A percentile compares a stretch with the other conserved stretches of the same genome.
Evolutionary conservation across 2,797 vertebrate species (phyloP).

Genomic region (Peromyscus melanophrys): DNA sequence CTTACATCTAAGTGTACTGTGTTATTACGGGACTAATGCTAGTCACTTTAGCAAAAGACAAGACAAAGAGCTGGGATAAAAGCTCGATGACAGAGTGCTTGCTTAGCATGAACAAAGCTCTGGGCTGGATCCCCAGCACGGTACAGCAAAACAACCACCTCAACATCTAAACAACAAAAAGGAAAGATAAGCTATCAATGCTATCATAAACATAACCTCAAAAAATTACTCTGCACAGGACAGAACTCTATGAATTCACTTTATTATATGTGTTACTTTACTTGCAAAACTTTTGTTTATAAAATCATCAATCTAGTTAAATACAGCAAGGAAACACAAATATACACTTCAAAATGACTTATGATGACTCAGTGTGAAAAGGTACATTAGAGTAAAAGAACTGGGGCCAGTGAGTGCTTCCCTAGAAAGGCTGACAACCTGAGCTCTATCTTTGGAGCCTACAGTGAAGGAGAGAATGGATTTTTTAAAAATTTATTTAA

Average conservation of each 20-base stretch:
- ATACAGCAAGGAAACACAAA: conserved; percentile 17
- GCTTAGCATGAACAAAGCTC: background rate
- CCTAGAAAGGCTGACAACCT: background rate
- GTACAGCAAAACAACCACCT: background rate
- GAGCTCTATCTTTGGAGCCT: background rate
- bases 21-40: conserved; percentile 27
- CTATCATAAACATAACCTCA: background rate
- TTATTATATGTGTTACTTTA: background rate
- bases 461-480: background rate
- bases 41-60: conserved; percentile 31
- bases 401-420: background rate
- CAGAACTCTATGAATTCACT: background rate
- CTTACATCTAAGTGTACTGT: background rate
- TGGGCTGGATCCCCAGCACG: background rate
- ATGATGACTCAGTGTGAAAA: conserved; percentile 17
- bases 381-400: background rate
- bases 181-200: background rate
- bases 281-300: conserved; percentile 25
- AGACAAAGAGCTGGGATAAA: background rate
- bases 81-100: background rate
- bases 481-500: background rate
- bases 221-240: background rate
- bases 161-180: background rate
- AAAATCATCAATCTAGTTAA: conserved; percentile 32
- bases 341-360: conserved; percentile 36